Base-by-base conservation (phyloP, 2,113 vertebrate species). In the Leuciscus idus region DNA sequence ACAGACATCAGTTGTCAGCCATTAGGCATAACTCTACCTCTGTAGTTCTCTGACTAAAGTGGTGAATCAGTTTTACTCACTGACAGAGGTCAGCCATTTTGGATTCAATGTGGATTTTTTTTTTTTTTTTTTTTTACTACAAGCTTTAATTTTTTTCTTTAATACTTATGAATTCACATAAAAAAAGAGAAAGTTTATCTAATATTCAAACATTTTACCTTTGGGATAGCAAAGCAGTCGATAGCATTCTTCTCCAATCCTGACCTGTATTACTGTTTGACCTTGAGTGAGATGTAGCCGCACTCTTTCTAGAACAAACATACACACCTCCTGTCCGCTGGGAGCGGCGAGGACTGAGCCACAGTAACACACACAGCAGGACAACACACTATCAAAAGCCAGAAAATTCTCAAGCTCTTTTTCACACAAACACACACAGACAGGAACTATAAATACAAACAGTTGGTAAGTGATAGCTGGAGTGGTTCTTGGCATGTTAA, bases 361-460 rank as follows among this genome's bases (percentile, higher is more conserved):
- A 30, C 83, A 77, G 36, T 33, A 33, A 73, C 72, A 62, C 83
- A 62, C 50, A 59, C 68, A 48, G 23, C 39, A 26, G 72, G 70
- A 74, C 72, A 74, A 28, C 43, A 75, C 72, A 75, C 72, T n/a
- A 74, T 74, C 72, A 74, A 43, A 74, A 46, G 39, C 72, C 72
- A 74, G 48, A 74, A 13, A 11, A 13, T 23, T 57, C 59, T 57
- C 26, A 57, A 57, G 55, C 55, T 23, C 55, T 57, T 21, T 57
- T 57, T 57, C 19, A 57, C 55, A 61, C 70, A 75, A 59, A 74
- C 57, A 83, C 48, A 83, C 59, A 77, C 81, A 87, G 55, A 88
- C 84, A 93, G 39, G 92, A 93, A 92, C 92, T 95, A 95, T 94
- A 94, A 95, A 95, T 94, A 95, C 94, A 95, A 95, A 95, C 94